Conservation (phyloP, 2,888 invertebrate species). For the Philereme transversata region DNA sequence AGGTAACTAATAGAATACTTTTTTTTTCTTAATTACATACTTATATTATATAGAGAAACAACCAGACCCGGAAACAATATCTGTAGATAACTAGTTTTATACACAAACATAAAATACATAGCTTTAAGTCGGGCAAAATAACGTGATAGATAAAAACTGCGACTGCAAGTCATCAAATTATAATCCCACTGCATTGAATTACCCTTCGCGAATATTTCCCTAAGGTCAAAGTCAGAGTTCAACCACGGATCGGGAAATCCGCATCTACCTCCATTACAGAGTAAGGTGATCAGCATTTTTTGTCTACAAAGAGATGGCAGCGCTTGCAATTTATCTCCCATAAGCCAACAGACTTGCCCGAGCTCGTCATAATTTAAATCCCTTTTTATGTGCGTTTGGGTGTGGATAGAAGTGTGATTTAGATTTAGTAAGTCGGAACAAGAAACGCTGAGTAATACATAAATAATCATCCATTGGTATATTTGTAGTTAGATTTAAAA, state of each 20-base stretch:
- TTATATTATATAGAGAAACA: too few relatives aligned
- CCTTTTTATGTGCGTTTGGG: constrained; percentile 15
- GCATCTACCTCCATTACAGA: constrained; percentile 18
- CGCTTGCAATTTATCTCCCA: constrained; percentile 52
- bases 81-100: too few relatives aligned
- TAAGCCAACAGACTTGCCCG: constrained; percentile 41
- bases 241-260: constrained; percentile 16
- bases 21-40: too few relatives aligned
- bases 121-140: too few relatives aligned
- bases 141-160: neutral
- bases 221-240: constrained; percentile 18
- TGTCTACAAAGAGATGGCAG: constrained; percentile 48
- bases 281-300: constrained; percentile 42
- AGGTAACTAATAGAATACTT: too few relatives aligned
- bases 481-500: too few relatives aligned
- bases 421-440: neutral
- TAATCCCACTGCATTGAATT: too few relatives aligned
- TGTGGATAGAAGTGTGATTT: constrained; percentile 7
- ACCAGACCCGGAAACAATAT: too few relatives aligned
- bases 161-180: neutral
- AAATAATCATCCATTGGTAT: too few relatives aligned
- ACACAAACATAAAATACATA: too few relatives aligned
- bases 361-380: constrained; percentile 35
- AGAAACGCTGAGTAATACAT: too few relatives aligned
- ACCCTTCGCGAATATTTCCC: constrained; percentile 19